phyloP scores from a whole-genome alignment of 2,113 vertebrate species.

The Sciurus niger region DNA sequence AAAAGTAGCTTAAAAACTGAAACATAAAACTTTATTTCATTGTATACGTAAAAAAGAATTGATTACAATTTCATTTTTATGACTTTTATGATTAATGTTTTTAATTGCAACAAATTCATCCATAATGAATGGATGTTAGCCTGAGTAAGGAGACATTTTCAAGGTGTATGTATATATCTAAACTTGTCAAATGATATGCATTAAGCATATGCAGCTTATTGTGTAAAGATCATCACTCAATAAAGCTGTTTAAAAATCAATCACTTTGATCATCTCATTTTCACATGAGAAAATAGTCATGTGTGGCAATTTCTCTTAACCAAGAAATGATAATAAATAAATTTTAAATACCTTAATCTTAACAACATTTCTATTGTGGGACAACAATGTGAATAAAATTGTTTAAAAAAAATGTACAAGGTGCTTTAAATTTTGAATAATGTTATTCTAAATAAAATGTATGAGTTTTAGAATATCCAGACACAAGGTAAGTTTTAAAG shows the following conservation, averaged over 20 bases:
- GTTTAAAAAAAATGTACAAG: neutral
- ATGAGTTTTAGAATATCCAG: neutral
- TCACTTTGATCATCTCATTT: neutral
- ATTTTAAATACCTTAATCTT: neutral
- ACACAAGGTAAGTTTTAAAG: neutral
- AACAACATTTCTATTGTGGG: neutral
- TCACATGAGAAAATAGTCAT: neutral
- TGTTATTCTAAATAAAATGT: neutral
- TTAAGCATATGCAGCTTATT: neutral
- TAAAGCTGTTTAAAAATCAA: neutral
- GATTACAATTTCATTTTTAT: neutral
- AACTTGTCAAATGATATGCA: neutral
- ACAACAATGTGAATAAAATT: neutral
- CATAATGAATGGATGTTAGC: neutral
- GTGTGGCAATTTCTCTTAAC: neutral
- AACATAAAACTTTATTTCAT: neutral
- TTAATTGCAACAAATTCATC: neutral
- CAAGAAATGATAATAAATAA: neutral
- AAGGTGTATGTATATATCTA: neutral
- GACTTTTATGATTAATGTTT: neutral
- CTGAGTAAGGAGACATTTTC: neutral
- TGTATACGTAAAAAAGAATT: neutral
- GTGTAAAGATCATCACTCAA: neutral
- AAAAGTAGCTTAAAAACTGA: neutral
- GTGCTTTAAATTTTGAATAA: neutral